A percentile compares a stretch with the other conserved stretches of the same genome.
phyloP scores from a whole-genome alignment of 2,888 invertebrate genomes.

The Amorpha juglandis region DNA sequence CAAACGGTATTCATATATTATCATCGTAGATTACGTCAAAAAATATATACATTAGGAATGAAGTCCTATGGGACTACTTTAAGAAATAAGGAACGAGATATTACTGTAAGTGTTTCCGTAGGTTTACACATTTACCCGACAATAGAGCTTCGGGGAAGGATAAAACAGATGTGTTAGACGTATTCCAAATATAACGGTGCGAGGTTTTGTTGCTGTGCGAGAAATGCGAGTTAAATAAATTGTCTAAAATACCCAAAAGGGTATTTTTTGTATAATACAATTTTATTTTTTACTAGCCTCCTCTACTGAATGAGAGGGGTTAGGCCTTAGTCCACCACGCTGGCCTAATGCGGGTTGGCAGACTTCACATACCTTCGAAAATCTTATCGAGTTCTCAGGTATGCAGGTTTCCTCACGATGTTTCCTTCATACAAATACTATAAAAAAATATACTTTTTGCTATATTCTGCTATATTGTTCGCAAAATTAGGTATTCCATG shows the following conservation, averaged over 20 bases:
- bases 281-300: too few relatives aligned
- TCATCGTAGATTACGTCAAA: not conserved
- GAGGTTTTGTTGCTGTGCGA: not conserved
- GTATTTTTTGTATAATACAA: too few relatives aligned
- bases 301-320: too few relatives aligned
- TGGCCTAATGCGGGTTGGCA: too few relatives aligned
- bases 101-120: conserved; percentile 14
- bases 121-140: not conserved
- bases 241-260: not conserved
- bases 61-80: conserved; percentile 2
- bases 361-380: too few relatives aligned
- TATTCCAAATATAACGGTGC: not conserved
- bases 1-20: not conserved
- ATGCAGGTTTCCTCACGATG: too few relatives aligned
- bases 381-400: too few relatives aligned
- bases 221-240: not conserved
- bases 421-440: too few relatives aligned
- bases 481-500: too few relatives aligned
- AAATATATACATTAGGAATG: not conserved
- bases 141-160: not conserved
- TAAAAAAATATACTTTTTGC: too few relatives aligned
- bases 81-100: conserved; percentile 7
- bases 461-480: too few relatives aligned
- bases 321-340: too few relatives aligned
- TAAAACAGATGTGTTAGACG: not conserved